Percentiles rank a stretch among this genome's conserved stretches.
phyloP scores from a whole-genome alignment of 2,888 invertebrate genomes.

The Fragum whitleyi region DNA sequence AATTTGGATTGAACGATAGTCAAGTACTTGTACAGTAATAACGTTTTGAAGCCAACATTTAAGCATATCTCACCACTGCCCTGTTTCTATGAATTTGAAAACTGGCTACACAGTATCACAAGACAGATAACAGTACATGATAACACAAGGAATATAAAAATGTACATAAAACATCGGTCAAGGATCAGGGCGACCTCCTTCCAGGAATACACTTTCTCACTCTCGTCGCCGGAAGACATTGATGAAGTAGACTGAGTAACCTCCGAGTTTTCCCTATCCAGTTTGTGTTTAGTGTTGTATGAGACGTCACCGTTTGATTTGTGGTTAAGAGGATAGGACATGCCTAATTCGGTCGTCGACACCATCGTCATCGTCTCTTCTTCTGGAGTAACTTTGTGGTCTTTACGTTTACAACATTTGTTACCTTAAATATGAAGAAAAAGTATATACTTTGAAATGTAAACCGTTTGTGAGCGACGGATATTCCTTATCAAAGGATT shows the following conservation, averaged over 20 bases:
- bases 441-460: too few relatives aligned
- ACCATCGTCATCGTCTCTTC: background rate
- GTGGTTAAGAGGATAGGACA: background rate
- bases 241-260: background rate
- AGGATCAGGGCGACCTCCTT: constrained; percentile 60
- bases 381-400: constrained; percentile 3
- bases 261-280: background rate
- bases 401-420: constrained; percentile 11
- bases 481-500: too few relatives aligned
- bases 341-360: background rate
- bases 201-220: constrained; percentile 51
- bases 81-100: background rate
- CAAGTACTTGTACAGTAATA: too few relatives aligned
- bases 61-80: too few relatives aligned
- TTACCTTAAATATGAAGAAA: constrained; percentile 5
- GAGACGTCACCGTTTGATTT: background rate
- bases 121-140: constrained; percentile 40
- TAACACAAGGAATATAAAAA: constrained; percentile 43
- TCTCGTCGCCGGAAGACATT: background rate
- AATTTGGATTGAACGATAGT: too few relatives aligned
- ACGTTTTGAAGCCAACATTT: too few relatives aligned
- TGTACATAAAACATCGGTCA: constrained; percentile 61
- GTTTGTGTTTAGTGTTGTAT: constrained; percentile 1
- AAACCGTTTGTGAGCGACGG: too few relatives aligned
- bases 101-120: constrained; percentile 14